A percentile compares a stretch with the other conserved stretches of the same genome.
These are phyloP conservation scores for Holocentrus rufus DNA, from an alignment of 2,797 vertebrate genomes.

Conservation along the genomic window DNA sequence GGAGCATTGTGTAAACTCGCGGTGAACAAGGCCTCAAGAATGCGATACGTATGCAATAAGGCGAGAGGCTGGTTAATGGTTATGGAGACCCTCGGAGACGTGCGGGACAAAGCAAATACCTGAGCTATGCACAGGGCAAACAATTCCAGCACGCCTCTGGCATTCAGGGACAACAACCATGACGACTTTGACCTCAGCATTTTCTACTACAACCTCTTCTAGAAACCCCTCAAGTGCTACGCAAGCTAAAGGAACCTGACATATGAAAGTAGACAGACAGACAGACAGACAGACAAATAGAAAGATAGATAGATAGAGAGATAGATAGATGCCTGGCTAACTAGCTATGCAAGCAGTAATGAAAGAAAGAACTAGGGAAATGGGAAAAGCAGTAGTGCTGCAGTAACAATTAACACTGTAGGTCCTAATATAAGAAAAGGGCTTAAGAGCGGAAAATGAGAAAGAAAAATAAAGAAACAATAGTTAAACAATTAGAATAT, in stretches of 20 bases:
- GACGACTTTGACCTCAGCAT: slow-evolving; percentile 47
- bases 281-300: not conserved
- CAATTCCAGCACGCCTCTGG: slow-evolving; percentile 52
- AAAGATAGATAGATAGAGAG: not conserved
- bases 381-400: too few species aligned
- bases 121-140: slow-evolving; percentile 64
- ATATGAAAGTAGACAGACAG: not conserved
- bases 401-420: too few species aligned
- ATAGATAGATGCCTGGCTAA: not conserved
- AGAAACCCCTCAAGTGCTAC: not conserved
- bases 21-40: slow-evolving; percentile 73
- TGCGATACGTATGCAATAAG: slow-evolving; percentile 66
- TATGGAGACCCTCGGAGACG: slow-evolving; percentile 64
- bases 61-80: slow-evolving; percentile 77
- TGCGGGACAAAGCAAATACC: slow-evolving; percentile 69
- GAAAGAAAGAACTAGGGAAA: not conserved
- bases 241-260: too few species aligned
- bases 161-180: slow-evolving; percentile 40
- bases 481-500: too few species aligned
- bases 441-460: too few species aligned
- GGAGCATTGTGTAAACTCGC: slow-evolving; percentile 56
- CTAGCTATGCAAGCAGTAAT: too few species aligned
- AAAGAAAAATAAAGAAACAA: too few species aligned
- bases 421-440: too few species aligned
- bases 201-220: slow-evolving; percentile 1